Conservation (phyloP, 1,140 invertebrate species). For the Andricus grossulariae region DNA sequence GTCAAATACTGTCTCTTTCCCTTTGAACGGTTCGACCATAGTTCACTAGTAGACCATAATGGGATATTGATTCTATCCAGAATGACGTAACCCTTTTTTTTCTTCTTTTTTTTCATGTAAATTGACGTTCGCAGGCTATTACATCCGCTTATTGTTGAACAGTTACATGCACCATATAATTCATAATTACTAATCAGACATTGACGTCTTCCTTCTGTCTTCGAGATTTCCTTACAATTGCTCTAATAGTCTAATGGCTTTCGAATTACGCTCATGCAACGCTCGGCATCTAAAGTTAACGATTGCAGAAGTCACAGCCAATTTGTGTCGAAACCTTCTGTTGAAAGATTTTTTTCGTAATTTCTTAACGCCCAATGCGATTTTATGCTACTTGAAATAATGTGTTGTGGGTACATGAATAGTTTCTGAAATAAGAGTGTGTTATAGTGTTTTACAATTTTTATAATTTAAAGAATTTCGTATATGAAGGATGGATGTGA, state of each 20-base stretch:
- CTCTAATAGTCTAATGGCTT: not conserved
- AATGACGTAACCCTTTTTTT: slow-evolving; percentile 14
- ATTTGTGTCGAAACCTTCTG: too few species aligned
- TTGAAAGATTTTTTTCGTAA: too few species aligned
- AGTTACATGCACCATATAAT: not conserved
- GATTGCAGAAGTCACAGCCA: too few species aligned
- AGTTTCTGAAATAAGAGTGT: too few species aligned
- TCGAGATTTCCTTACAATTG: not conserved
- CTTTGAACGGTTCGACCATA: slow-evolving; percentile 15
- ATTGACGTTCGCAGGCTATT: slow-evolving; percentile 5
- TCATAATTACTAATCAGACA: slow-evolving; percentile 21
- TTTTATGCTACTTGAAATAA: too few species aligned
- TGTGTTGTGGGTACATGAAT: too few species aligned
- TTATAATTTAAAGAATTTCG: too few species aligned
- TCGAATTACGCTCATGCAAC: not conserved
- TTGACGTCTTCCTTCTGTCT: slow-evolving; percentile 28
- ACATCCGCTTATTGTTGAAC: not conserved
- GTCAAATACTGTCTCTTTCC: slow-evolving; percentile 25
- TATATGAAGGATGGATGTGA: too few species aligned
- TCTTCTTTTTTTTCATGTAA: not conserved
- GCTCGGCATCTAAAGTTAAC: too few species aligned
- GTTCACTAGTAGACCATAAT: slow-evolving; percentile 16
- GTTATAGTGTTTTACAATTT: too few species aligned
- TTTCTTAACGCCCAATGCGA: too few species aligned
- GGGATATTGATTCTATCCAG: slow-evolving; percentile 16